Percentiles rank a stretch among this genome's conserved stretches.
These are phyloP conservation scores for Cotesia typhae DNA, from an alignment of 1,140 invertebrate species.

Conservation along the genomic window DNA sequence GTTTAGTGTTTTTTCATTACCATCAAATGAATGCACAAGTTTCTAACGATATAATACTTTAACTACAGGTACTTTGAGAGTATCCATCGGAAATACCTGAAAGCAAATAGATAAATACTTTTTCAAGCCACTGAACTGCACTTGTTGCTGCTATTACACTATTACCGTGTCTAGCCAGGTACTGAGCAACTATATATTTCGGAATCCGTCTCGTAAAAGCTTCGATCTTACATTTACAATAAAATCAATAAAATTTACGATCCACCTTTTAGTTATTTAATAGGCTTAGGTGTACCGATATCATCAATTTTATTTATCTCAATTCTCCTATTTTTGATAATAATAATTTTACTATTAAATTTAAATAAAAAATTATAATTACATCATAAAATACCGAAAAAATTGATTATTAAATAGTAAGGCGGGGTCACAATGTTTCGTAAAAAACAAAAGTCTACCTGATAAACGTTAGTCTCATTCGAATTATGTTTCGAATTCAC, in stretches of 20 bases:
- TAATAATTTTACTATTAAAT: too few species aligned
- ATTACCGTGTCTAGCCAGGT: not conserved
- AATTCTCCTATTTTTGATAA: not conserved
- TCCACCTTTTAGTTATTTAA: conserved; percentile 14
- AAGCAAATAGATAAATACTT: too few species aligned
- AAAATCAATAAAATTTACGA: conserved; percentile 36
- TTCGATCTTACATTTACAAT: too few species aligned
- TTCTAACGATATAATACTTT: conserved; percentile 17
- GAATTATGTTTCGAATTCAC: too few species aligned
- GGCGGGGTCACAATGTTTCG: conserved; percentile 21
- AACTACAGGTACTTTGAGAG: too few species aligned
- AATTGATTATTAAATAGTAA: conserved; percentile 18
- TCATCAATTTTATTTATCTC: not conserved
- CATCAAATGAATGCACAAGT: too few species aligned
- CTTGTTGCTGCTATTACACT: conserved; percentile 32
- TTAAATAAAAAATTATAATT: not conserved
- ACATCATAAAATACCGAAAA: not conserved
- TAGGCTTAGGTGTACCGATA: not conserved
- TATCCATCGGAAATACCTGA: too few species aligned
- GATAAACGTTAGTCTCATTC: too few species aligned
- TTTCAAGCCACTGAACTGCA: conserved; percentile 21
- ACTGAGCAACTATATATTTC: not conserved
- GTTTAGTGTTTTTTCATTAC: too few species aligned
- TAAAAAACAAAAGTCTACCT: conserved; percentile 11
- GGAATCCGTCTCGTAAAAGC: too few species aligned